Evolutionary conservation across 2,113 vertebrate species (phyloP).

Genomic region (Leptocoma aspasia): DNA sequence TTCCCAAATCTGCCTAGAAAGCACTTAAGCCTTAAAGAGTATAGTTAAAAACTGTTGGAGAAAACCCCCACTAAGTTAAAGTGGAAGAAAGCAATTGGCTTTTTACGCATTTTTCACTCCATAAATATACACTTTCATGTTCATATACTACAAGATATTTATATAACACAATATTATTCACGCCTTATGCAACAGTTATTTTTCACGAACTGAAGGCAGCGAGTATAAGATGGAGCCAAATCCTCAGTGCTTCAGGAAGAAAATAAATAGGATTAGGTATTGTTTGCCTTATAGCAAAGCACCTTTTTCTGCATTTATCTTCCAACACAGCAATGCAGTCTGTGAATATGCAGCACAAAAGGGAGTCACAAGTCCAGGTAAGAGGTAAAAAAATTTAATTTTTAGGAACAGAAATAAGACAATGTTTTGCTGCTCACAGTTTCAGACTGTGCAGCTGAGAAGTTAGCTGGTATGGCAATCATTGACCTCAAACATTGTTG

Average conservation of each 20-base stretch:
- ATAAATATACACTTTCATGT: neutral
- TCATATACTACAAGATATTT: constrained; percentile 21
- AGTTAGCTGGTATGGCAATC: neutral
- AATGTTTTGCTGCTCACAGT: neutral
- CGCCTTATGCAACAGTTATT: neutral
- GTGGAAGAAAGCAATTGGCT: neutral
- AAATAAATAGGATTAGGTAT: neutral
- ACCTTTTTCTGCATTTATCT: neutral
- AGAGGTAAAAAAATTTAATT: neutral
- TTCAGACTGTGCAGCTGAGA: neutral
- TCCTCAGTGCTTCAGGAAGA: neutral
- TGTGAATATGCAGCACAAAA: neutral
- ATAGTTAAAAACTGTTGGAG: neutral
- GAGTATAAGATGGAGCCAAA: neutral
- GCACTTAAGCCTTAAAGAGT: neutral
- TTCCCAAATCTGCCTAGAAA: neutral
- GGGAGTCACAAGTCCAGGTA: neutral
- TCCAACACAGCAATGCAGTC: neutral
- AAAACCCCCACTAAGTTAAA: neutral
- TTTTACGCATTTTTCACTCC: neutral
- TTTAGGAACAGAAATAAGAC: neutral
- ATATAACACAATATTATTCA: constrained; percentile 22
- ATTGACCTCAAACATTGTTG: neutral
- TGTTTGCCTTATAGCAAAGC: neutral
- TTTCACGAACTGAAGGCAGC: neutral